These are phyloP conservation scores for Drosophila monieri DNA, from an alignment of 2,888 invertebrate genomes.

Conservation along the genomic window DNA sequence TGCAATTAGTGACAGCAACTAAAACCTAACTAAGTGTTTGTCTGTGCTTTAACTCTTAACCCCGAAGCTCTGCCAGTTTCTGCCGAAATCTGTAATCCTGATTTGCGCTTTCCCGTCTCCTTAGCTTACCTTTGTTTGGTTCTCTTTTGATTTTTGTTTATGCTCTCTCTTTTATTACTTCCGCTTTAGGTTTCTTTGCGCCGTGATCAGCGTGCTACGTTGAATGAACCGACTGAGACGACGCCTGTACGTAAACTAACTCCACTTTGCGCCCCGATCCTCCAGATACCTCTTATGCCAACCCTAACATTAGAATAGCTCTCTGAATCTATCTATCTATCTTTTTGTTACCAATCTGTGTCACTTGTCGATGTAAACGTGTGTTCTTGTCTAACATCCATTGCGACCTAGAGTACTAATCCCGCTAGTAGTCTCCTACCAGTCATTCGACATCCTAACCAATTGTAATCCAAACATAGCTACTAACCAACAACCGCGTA, in stretches of 20 bases:
- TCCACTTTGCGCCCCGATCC: constrained; percentile 61
- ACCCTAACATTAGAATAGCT: constrained; percentile 53
- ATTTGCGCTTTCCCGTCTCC: constrained; percentile 63
- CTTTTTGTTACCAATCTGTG: constrained; percentile 34
- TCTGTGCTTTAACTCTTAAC: constrained; percentile 32
- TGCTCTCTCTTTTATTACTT: constrained; percentile 78
- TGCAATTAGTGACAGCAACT: constrained; percentile 25
- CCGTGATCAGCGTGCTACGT: constrained; percentile 86
- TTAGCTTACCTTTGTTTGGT: constrained; percentile 86
- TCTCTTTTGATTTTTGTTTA: constrained; percentile 82
- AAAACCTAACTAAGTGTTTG: constrained; percentile 34
- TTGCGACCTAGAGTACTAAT: constrained; percentile 29
- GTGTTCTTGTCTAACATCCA: constrained; percentile 41
- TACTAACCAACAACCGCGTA: constrained; percentile 27
- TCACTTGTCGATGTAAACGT: constrained; percentile 38
- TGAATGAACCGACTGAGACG: constrained; percentile 84
- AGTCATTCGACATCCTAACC: constrained; percentile 29
- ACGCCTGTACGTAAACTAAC: constrained; percentile 84
- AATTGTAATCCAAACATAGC: constrained; percentile 13
- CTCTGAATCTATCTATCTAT: constrained; percentile 31
- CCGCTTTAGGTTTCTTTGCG: constrained; percentile 87
- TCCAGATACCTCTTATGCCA: constrained; percentile 21
- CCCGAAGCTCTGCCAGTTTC: background rate
- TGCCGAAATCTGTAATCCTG: constrained; percentile 29
- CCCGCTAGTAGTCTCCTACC: constrained; percentile 12